phyloP scores from a whole-genome alignment of 2,888 invertebrate genomes.

The Anaspis maculata region DNA sequence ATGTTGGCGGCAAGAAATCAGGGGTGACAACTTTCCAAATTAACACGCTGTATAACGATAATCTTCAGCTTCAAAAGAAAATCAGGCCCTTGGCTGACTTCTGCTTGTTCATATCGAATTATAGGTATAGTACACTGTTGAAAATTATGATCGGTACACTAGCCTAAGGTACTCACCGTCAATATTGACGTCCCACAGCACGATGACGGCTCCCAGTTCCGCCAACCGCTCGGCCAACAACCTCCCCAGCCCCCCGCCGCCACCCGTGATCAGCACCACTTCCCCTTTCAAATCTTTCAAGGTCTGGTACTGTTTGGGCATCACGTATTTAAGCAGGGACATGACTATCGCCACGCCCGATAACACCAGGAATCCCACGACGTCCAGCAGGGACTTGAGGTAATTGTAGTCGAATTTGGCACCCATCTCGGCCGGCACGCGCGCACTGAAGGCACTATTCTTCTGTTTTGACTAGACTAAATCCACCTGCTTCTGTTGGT shows the following conservation, averaged over 20 bases:
- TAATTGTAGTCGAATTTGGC: too few species aligned
- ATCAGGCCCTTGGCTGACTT: too few species aligned
- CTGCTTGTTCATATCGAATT: too few species aligned
- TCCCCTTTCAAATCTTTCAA: conserved; percentile 67
- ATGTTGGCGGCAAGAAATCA: too few species aligned
- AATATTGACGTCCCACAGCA: conserved; percentile 86
- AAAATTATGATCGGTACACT: too few species aligned
- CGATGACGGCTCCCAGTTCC: conserved; percentile 66
- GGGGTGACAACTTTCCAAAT: neutral
- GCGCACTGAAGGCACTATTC: too few species aligned
- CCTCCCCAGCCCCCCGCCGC: conserved; percentile 78
- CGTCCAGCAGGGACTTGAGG: conserved; percentile 49
- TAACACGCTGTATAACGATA: neutral
- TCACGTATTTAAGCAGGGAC: conserved; percentile 38
- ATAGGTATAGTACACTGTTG: too few species aligned
- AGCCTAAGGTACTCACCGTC: conserved; percentile 52
- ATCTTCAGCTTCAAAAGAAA: too few species aligned
- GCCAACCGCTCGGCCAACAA: conserved; percentile 67
- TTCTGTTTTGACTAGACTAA: too few species aligned
- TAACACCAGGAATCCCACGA: conserved; percentile 37
- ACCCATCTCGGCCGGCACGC: too few species aligned
- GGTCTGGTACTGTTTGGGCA: conserved; percentile 53
- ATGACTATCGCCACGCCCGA: conserved; percentile 38
- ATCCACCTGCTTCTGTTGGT: too few species aligned
- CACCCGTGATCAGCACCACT: conserved; percentile 81